Base-by-base conservation (phyloP, 2,888 invertebrate genomes). In the Ophion ellenae region DNA sequence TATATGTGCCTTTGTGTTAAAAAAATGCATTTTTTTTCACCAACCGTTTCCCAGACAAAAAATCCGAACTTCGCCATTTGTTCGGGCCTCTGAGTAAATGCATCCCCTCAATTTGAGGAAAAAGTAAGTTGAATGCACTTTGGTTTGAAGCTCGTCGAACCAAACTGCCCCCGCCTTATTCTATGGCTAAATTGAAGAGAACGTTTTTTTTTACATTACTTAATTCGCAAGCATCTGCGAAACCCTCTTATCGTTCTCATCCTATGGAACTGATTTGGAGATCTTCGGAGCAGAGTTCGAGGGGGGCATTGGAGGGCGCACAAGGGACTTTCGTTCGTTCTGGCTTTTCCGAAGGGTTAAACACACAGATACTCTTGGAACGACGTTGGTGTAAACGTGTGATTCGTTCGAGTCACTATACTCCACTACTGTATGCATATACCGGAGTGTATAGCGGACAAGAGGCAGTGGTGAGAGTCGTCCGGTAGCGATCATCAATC, bases 401-500 rank as follows among this genome's bases (percentile, higher is more conserved):
- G 74, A n/a, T 70, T 71, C 61, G 75, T 24, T 53, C 86, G 75
- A 84, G 83, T 84, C 78, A 78, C 78, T 70, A 67, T 81, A 67
- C 66, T 59, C 32, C 53, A 20, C 40, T 17, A 53, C 53, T 73
- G 59, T 88, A 90, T 89, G 90, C 89, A 88, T 88, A 91, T 87
- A 85, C 79, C 82, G 64, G 75, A 71, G 70, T 81, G 70, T 84
- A 89, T 90, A 90, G 89, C 88, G 89, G 36, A 36, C 73, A 36
- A 90, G 90, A 90, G 91, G 92, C 91, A 90, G 89, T 91, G 88
- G 90, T 90, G 91, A 92, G 93, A 92, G 93, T 53, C 53, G 53
- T 92, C 93, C 93, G 89, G 90, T 89, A 90, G 93, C 91, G 93
- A 93, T 94, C 94, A 93, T 93, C 93, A 92, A 92, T 92, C 92